A percentile compares a stretch with the other conserved stretches of the same genome.
phyloP scores from a whole-genome alignment of 2,888 invertebrate species.

The Oscheius sp. region DNA sequence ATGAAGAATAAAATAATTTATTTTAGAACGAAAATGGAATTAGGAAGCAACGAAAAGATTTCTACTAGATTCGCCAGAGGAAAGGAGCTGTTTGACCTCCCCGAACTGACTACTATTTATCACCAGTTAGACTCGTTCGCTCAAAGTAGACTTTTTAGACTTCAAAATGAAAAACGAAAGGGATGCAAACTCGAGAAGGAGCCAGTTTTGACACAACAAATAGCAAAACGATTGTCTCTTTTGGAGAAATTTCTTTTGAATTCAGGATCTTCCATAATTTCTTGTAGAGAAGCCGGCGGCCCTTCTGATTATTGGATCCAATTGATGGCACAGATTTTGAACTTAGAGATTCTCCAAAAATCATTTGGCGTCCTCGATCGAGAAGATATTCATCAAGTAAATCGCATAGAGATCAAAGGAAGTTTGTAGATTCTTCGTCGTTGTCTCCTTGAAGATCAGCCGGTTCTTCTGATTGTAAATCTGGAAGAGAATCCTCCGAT shows the following conservation, averaged over 20 bases:
- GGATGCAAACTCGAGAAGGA: neutral
- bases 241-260: conserved; percentile 5
- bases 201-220: conserved; percentile 4
- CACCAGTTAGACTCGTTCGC: conserved; percentile 20
- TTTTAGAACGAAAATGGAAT: neutral
- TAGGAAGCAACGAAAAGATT: neutral
- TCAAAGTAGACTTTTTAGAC: neutral
- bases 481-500: neutral
- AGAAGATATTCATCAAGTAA: neutral
- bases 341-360: neutral
- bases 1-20: too few species aligned
- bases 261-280: neutral
- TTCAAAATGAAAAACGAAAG: neutral
- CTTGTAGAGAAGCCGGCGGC: neutral
- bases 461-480: neutral
- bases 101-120: conserved; percentile 34
- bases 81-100: conserved; percentile 28
- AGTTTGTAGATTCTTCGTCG: neutral
- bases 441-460: neutral
- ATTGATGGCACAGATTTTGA: neutral
- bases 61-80: conserved; percentile 15
- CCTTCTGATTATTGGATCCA: neutral
- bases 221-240: neutral
- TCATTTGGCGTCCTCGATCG: neutral
- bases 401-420: neutral